Evolutionary conservation across 2,888 invertebrate species (phyloP).

Genomic region (Patella pellucida): DNA sequence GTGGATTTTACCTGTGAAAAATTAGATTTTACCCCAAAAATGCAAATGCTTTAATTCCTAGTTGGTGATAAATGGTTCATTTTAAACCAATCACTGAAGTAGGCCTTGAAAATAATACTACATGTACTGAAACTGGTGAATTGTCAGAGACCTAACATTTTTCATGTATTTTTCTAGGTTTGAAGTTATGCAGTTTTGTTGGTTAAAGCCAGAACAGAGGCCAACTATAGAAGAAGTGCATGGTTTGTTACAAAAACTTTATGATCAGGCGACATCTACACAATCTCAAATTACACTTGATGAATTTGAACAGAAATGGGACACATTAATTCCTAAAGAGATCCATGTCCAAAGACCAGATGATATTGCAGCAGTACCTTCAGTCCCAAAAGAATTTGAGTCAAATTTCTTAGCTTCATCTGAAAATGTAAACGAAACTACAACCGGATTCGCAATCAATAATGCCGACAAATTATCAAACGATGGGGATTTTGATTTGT

Average conservation of each 20-base stretch:
- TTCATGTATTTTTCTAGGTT: constrained; percentile 73
- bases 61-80: no score
- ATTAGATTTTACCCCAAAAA: no score
- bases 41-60: no score
- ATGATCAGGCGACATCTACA: constrained; percentile 17
- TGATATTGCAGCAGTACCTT: constrained; percentile 13
- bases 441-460: constrained; percentile 12
- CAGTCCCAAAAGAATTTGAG: constrained; percentile 22
- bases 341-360: constrained; percentile 20
- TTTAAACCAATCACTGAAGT: no score
- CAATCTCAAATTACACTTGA: constrained; percentile 21
- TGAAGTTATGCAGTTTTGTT: constrained; percentile 82
- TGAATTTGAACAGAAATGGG: constrained; percentile 42
- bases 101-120: no score
- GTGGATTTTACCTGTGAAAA: no score
- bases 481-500: constrained; percentile 4
- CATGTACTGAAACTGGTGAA: no score
- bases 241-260: constrained; percentile 73
- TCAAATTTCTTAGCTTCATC: constrained; percentile 17
- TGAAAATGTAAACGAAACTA: constrained; percentile 11
- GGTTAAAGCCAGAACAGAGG: constrained; percentile 74
- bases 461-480: constrained; percentile 22
- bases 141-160: not conserved
- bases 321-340: constrained; percentile 29
- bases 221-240: constrained; percentile 74